Evolutionary conservation across 2,888 invertebrate genomes (phyloP).

Genomic region (Melanophora roralis): DNA sequence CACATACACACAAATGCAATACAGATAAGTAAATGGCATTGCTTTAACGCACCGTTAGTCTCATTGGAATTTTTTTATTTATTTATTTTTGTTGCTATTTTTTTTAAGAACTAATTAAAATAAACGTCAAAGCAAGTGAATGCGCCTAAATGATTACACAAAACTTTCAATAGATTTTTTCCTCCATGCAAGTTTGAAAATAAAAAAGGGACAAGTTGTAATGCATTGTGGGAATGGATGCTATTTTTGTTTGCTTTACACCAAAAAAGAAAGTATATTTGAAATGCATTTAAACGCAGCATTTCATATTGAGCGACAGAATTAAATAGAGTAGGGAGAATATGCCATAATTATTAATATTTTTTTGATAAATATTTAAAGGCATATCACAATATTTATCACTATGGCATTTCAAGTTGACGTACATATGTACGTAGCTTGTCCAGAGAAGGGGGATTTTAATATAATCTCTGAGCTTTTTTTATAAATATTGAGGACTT

Average conservation of each 20-base stretch:
- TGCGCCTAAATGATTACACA: conserved; percentile 65
- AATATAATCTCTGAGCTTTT: conserved; percentile 33
- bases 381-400: too few relatives aligned
- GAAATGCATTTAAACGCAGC: conserved; percentile 65
- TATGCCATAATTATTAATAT: not conserved
- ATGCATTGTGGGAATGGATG: too few relatives aligned
- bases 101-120: conserved; percentile 68
- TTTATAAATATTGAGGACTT: conserved; percentile 45
- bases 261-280: conserved; percentile 52
- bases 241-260: too few relatives aligned
- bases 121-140: conserved; percentile 66
- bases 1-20: not conserved
- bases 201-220: too few relatives aligned
- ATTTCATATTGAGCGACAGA: conserved; percentile 58
- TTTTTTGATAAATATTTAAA: too few relatives aligned
- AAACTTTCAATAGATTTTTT: conserved; percentile 55
- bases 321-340: conserved; percentile 28
- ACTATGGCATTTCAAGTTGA: too few relatives aligned
- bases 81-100: conserved; percentile 40
- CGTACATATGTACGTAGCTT: too few relatives aligned
- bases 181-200: conserved; percentile 4
- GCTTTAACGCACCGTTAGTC: conserved; percentile 65
- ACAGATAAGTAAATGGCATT: conserved; percentile 46
- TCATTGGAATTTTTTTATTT: conserved; percentile 52
- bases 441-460: conserved; percentile 28